These are phyloP conservation scores for Rhamnusium bicolor DNA, from an alignment of 2,888 invertebrate genomes.

Conservation along the genomic window DNA sequence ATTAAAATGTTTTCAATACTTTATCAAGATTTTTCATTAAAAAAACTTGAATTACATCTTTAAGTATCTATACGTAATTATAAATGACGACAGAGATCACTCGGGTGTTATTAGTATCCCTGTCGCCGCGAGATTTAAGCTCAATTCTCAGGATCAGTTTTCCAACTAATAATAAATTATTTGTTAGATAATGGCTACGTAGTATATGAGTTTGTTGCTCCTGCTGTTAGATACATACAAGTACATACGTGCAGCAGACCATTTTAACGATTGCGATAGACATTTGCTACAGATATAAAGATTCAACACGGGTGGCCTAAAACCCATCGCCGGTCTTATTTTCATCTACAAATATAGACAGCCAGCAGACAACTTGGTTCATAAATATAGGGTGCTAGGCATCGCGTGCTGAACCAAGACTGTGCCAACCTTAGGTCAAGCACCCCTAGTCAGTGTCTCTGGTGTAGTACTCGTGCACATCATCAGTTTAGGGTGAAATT, in stretches of 20 bases:
- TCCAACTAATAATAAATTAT: background rate
- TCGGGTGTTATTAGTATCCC: too few relatives aligned
- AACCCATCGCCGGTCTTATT: conserved; percentile 29
- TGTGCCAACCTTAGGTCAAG: conserved; percentile 55
- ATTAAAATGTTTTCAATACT: too few relatives aligned
- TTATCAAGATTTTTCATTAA: too few relatives aligned
- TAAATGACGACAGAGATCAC: too few relatives aligned
- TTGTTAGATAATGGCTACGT: background rate
- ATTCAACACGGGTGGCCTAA: background rate
- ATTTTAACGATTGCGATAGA: background rate
- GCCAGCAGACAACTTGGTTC: conserved; percentile 25
- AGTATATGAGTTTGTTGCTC: background rate
- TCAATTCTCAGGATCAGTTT: too few relatives aligned
- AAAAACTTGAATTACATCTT: too few relatives aligned
- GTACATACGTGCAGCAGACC: background rate
- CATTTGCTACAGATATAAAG: background rate
- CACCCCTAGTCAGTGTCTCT: conserved; percentile 44
- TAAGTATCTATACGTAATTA: too few relatives aligned
- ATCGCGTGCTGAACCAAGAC: conserved; percentile 51
- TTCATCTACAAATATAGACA: conserved; percentile 41
- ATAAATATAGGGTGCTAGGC: conserved; percentile 41
- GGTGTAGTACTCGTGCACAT: background rate
- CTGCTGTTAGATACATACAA: background rate
- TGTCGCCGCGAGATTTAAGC: too few relatives aligned
- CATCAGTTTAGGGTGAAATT: background rate